Base-by-base conservation (phyloP, 1,140 invertebrate genomes). In the Neomicropteryx cornuta region DNA sequence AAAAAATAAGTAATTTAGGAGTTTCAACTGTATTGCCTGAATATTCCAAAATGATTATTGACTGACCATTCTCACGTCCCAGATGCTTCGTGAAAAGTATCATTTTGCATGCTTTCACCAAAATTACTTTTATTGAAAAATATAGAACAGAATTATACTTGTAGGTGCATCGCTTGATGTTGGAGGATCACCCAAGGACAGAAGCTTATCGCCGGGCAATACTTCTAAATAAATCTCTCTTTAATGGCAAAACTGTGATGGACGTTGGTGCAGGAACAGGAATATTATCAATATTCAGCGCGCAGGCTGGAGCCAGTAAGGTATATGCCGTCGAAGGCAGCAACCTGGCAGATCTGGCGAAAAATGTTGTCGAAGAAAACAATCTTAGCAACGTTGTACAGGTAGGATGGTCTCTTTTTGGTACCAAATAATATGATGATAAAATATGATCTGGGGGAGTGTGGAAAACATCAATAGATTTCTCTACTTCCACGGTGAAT, bases 191-290 rank as follows among this genome's bases (percentile, higher is more conserved):
- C 44, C 73, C 84, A 3, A 71, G 92, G 45, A 94, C 89, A 33
- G 50, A 75, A 40, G 78, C 84, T 16, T 96, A 96, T 56, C 72
- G 77, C 46, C 76, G 86, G 51, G 87, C 90, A 1, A 87, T 96
- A 51, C 65, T 81, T 21, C 70, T 77, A 27, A 94, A 94, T 47
- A 62, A 58, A 44, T 46, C 56, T 2, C 56, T 68, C 38, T 76
- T 85, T 42, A 64, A 70, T 54, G 78, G 77, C 33, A 93, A 91
- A 70, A 64, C 77, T 24, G 83, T 96, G 13, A 68, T 99, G 49
- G 96, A 99, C 71, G 83, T 99, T 36, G 96, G 96, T 11, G 95
- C 92, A 62, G 96, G 96, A 2, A 97, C 95, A 20, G 93, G 83
- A 18, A 97, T 99, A 52, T 68, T 99, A 6, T 96, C 92, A 14